Conservation (phyloP, 2,888 invertebrate genomes). For the Lamproptera curius region DNA sequence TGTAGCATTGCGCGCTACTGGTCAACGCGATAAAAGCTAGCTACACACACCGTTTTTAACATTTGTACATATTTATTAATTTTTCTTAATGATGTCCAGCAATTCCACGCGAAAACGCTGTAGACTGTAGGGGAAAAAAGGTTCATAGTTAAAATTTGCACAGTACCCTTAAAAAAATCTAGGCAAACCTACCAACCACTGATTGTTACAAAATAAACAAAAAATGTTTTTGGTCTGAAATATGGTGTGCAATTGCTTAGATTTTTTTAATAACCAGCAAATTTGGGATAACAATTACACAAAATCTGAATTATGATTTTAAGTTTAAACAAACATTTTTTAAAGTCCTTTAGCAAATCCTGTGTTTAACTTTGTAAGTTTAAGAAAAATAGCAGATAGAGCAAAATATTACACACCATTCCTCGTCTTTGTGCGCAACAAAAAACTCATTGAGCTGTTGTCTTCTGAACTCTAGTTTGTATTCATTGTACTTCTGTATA, state of each 20-base stretch:
- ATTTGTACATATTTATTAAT: constrained; percentile 63
- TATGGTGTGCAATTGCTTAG: constrained; percentile 47
- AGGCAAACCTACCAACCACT: constrained; percentile 42
- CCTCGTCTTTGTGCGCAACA: constrained; percentile 99
- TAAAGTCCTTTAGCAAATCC: neutral
- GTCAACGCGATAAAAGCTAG: constrained; percentile 74
- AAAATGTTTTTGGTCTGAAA: constrained; percentile 1
- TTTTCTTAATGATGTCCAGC: constrained; percentile 71
- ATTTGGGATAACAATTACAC: constrained; percentile 35
- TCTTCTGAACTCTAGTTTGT: constrained; percentile 97
- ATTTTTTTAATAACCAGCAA: constrained; percentile 68
- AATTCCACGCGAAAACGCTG: constrained; percentile 70
- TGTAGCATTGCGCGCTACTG: constrained; percentile 79
- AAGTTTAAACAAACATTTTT: neutral
- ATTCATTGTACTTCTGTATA: constrained; percentile 97
- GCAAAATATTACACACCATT: constrained; percentile 88
- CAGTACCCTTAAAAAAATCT: constrained; percentile 62
- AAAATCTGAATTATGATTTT: neutral
- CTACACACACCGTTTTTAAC: constrained; percentile 70
- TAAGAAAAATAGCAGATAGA: constrained; percentile 5
- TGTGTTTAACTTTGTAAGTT: constrained; percentile 1
- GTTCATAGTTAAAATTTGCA: constrained; percentile 70
- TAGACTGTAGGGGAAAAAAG: constrained; percentile 78
- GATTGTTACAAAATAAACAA: neutral
- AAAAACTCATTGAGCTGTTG: constrained; percentile 99